Percentiles rank a stretch among this genome's conserved stretches.
phyloP scores from a whole-genome alignment of 2,113 vertebrate species.

The Grantiella picta region DNA sequence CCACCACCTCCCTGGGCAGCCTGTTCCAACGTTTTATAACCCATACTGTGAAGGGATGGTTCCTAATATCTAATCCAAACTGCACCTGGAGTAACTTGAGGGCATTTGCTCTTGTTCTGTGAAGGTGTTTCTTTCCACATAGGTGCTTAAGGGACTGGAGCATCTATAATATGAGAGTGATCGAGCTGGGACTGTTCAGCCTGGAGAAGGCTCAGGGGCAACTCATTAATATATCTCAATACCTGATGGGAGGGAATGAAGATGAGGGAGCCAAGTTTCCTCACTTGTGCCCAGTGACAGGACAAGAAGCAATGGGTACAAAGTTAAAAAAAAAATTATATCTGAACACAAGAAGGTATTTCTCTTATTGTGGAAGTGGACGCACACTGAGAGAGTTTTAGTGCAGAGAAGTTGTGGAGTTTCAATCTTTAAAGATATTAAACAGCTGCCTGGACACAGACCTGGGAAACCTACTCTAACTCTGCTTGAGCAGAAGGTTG shows the following conservation, averaged over 20 bases:
- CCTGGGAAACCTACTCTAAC: background rate
- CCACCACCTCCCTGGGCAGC: background rate
- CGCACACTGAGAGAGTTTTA: background rate
- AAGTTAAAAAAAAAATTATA: background rate
- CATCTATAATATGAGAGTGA: background rate
- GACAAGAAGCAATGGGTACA: background rate
- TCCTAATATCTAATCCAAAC: background rate
- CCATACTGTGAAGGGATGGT: background rate
- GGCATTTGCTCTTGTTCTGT: background rate
- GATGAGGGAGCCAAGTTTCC: background rate
- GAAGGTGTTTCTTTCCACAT: background rate
- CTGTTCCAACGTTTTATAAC: background rate
- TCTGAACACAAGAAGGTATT: background rate
- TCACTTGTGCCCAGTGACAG: background rate
- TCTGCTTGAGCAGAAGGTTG: background rate
- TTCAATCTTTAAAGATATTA: background rate
- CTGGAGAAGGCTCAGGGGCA: background rate
- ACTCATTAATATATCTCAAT: background rate
- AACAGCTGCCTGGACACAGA: background rate
- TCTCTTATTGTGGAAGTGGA: background rate
- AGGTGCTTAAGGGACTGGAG: background rate
- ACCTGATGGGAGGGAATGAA: background rate
- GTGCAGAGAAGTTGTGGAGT: background rate
- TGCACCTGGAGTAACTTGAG: background rate
- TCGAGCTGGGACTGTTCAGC: background rate